Conservation (phyloP, 1,140 invertebrate species). For the Dolichoris vasculosae region DNA sequence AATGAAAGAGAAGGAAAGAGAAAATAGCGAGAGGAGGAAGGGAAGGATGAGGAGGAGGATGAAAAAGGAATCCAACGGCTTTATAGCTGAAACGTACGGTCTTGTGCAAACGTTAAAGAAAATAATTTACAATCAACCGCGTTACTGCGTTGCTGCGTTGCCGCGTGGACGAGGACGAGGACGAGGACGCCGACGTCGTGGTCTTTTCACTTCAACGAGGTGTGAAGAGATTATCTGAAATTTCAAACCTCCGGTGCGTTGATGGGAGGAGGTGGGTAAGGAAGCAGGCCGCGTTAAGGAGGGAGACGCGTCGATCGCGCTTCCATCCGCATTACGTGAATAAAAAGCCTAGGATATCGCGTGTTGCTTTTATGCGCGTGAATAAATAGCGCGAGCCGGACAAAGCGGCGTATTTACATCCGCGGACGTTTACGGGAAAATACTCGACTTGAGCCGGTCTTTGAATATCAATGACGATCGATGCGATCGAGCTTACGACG, state of each 20-base stretch:
- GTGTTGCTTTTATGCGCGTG: constrained; percentile 5
- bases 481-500: neutral
- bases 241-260: constrained; percentile 37
- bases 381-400: neutral
- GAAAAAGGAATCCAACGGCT: neutral
- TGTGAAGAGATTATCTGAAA: constrained; percentile 49
- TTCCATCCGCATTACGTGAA: neutral
- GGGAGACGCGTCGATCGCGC: constrained; percentile 34
- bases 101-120: constrained; percentile 5
- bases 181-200: neutral
- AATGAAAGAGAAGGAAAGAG: neutral
- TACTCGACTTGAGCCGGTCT: neutral
- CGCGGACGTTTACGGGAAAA: neutral
- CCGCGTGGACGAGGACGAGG: too few relatives aligned
- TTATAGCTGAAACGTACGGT: neutral
- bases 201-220: constrained; percentile 31
- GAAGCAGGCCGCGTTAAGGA: neutral
- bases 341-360: constrained; percentile 10
- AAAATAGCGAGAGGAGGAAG: neutral
- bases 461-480: constrained; percentile 15
- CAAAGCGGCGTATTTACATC: neutral
- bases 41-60: neutral
- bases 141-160: too few relatives aligned
- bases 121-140: constrained; percentile 46
- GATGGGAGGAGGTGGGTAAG: neutral